These are phyloP conservation scores for Sitta carolinensis DNA, from an alignment of 2,797 vertebrate genomes.

Conservation along the genomic window DNA sequence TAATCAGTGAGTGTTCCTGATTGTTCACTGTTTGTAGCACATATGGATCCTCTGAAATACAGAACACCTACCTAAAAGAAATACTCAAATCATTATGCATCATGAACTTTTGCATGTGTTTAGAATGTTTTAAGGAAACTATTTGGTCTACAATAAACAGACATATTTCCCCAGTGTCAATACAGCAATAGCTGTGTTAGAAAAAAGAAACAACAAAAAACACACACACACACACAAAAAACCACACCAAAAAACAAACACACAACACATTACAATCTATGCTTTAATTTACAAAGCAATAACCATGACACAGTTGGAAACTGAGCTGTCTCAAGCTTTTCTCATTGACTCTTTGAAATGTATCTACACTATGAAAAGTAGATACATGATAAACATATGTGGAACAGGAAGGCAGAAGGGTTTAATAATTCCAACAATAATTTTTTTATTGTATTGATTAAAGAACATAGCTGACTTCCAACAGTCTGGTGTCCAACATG, in stretches of 20 bases:
- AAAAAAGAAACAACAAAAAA: slow-evolving; percentile 32
- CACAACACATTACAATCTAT: slow-evolving; percentile 47
- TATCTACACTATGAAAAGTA: background rate
- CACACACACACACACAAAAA: slow-evolving; percentile 1
- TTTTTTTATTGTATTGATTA: background rate
- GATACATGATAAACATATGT: background rate
- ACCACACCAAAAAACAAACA: slow-evolving; percentile 39
- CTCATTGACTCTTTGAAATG: background rate
- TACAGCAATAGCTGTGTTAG: slow-evolving; percentile 64
- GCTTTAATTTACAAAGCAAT: slow-evolving; percentile 58
- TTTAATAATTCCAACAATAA: background rate
- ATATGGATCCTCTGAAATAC: slow-evolving; percentile 75
- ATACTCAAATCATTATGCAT: slow-evolving; percentile 71
- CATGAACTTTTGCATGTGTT: slow-evolving; percentile 75
- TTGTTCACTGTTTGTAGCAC: slow-evolving; percentile 79
- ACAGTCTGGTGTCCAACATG: background rate
- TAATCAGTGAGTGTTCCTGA: slow-evolving; percentile 76
- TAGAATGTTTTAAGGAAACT: slow-evolving; percentile 76
- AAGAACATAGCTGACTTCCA: background rate
- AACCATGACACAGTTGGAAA: slow-evolving; percentile 42
- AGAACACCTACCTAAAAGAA: slow-evolving; percentile 77
- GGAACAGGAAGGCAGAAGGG: background rate
- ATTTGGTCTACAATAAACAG: slow-evolving; percentile 76
- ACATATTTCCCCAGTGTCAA: slow-evolving; percentile 73
- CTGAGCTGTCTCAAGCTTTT: background rate